Evolutionary conservation across 2,888 invertebrate species (phyloP), one percentile per base, ranked within the genome.

Genomic region (Eurois occulta): DNA sequence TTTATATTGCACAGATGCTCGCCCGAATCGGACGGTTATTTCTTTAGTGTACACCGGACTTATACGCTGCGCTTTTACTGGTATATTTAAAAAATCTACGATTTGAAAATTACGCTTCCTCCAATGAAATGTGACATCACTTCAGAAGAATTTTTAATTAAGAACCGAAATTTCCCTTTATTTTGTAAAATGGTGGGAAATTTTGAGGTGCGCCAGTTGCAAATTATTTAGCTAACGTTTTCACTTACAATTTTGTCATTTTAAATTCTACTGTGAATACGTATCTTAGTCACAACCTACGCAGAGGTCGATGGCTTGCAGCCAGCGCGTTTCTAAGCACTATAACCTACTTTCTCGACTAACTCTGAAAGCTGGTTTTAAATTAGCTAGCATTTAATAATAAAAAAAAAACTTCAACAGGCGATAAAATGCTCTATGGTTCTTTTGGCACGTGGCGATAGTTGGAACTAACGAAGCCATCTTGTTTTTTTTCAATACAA

Each of bases 1-100:
- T 92, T 93, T 94, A 93, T 93, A 91, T 89, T 86, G 91, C 92
- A 89, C 91, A 91, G 92, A 92, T 91, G 92, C 87, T 91, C 84
- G 77, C 86, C 80, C 90, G 90, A 91, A 92, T 92, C 90, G 88
- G 90, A 83, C 83, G 48, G 60, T 89, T 89, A 90, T 90, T 90
- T 86, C 85, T 85, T 78, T 81, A n/a, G 65, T 67, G 52, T 65
- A 58, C 48, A 65, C 70, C 68, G 77, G 67, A 62, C 52, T 81
- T 83, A 52, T 58, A 21, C 52, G 21, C 43, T 5, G n/a, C 13
- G 21, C 41, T 64, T 77, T 75, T 48, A 60, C 60, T 43, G 24
- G 3, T 24, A 11, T 48, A 24, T 72, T 73, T 64, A 46, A 1
- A 16, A 1, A 11, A 43, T 52, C 7, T 32, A 41, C 3, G 1